A percentile compares a stretch with the other conserved stretches of the same genome.
phyloP scores from a whole-genome alignment of 2,888 invertebrate genomes.

The Poecilus cupreus region DNA sequence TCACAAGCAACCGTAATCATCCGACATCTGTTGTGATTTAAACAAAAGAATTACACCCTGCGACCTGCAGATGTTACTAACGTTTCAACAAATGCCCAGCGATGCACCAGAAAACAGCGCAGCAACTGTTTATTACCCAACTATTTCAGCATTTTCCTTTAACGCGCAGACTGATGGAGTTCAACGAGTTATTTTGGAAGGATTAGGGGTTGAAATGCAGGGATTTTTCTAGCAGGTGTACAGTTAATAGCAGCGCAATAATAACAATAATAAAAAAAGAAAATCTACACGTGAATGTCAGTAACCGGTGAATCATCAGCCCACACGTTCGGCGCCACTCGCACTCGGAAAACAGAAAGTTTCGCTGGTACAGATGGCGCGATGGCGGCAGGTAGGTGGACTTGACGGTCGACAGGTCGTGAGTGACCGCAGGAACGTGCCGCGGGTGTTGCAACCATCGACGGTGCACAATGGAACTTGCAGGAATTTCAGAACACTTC shows the following conservation, averaged over 20 bases:
- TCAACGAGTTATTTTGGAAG: neutral
- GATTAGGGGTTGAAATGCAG: neutral
- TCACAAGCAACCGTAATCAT: neutral
- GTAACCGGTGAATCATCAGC: slow-evolving; percentile 52
- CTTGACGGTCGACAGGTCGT: neutral
- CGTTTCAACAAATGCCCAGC: neutral
- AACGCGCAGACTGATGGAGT: neutral
- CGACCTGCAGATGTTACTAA: neutral
- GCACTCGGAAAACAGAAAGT: slow-evolving; percentile 26
- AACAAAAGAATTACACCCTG: slow-evolving; percentile 6
- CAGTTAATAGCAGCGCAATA: slow-evolving; percentile 12
- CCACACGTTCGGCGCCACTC: slow-evolving; percentile 44
- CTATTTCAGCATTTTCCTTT: neutral
- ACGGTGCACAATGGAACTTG: neutral
- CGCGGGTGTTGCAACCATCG: neutral
- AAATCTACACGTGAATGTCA: slow-evolving; percentile 47
- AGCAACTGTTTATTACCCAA: neutral
- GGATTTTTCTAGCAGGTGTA: slow-evolving; percentile 33
- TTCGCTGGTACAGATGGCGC: neutral
- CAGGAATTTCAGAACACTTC: neutral
- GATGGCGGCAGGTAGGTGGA: neutral
- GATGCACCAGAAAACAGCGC: neutral
- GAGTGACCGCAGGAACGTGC: neutral
- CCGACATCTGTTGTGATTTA: neutral
- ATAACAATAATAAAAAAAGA: slow-evolving; percentile 55